These are phyloP conservation scores for Clarias fuscus DNA, from an alignment of 2,797 vertebrate genomes.

Conservation along the genomic window DNA sequence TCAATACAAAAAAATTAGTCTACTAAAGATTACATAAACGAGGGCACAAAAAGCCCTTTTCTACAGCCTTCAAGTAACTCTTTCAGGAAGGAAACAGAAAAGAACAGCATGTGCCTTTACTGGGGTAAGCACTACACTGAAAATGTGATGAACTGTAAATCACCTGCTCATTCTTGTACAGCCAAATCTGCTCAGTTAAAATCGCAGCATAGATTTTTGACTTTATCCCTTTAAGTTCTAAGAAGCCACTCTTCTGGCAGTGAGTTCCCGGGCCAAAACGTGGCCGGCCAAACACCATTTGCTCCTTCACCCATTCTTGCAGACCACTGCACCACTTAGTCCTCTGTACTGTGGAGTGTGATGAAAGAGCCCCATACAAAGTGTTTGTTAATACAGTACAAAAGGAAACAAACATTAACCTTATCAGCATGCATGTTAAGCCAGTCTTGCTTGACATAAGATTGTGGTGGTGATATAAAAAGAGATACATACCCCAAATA, in stretches of 20 bases:
- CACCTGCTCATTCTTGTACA: constrained; percentile 96
- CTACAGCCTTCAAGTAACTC: constrained; percentile 4
- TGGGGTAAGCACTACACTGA: background rate
- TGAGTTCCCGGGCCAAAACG: constrained; percentile 72
- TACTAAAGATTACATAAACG: background rate
- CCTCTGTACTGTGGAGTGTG: constrained; percentile 74
- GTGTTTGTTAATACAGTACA: background rate
- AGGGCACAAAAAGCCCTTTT: constrained; percentile 7
- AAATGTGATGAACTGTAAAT: constrained; percentile 33
- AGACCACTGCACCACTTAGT: constrained; percentile 84
- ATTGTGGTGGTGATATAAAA: background rate
- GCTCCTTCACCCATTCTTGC: constrained; percentile 86
- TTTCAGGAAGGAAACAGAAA: constrained; percentile 32
- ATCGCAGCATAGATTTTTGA: constrained; percentile 88
- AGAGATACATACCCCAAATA: background rate
- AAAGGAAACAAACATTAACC: background rate
- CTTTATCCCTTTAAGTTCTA: constrained; percentile 93
- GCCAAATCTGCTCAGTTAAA: constrained; percentile 86
- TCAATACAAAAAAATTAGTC: background rate
- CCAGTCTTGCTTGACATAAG: background rate
- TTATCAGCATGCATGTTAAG: background rate
- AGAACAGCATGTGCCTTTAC: background rate
- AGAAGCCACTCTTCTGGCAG: constrained; percentile 83
- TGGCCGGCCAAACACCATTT: constrained; percentile 79
- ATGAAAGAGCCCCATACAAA: constrained; percentile 3